Evolutionary conservation across 2,113 vertebrate species (phyloP), one percentile per base, ranked within the genome.

Genomic region (Oreochromis spilurus): DNA sequence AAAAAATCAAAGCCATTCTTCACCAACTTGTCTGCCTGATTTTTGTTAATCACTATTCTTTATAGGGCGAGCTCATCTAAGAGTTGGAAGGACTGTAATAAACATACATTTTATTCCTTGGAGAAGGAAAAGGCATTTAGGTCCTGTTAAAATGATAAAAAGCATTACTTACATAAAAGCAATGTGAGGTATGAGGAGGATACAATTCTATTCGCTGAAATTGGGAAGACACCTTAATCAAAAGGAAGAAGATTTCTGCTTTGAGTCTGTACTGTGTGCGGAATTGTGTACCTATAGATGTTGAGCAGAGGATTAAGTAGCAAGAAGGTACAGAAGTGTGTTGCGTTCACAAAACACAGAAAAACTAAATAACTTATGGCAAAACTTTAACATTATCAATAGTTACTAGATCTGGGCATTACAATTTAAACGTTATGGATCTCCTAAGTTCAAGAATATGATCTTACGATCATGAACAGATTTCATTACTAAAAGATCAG

Each of bases 161-260:
- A 91, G 91, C 91, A 93, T 91, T 92, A 95, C 92, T 94, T 88
- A 72, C 88, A 83, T 86, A 88, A 77, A 94, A 95, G 94, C 92
- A 92, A 93, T 90, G 93, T 94, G 95, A 96, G 95, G 93, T 94
- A 95, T 94, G 94, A 95, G 77, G 92, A 95, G 92, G 95, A 94
- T 93, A 94, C 93, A 92, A 87, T 93, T 93, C 93, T 92, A 90
- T 92, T 91, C 2, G 93, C 93, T 95, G 91, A 92, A 90, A 87
- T 82, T 85, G 94, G 94, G 95, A 95, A 95, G 94, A 96, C 95
- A 81, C 94, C 87, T 87, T 91, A 84, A 87, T 92, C 72, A 55
- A 86, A 89, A 87, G 92, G 91, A 94, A 83, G 92, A 94, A 93
- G 84, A 85, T 91, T 88, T 82, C 84, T 40, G 81, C 87, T 84